Evolutionary conservation across 2,888 invertebrate species (phyloP).

Genomic region (Xiphydria camelus): DNA sequence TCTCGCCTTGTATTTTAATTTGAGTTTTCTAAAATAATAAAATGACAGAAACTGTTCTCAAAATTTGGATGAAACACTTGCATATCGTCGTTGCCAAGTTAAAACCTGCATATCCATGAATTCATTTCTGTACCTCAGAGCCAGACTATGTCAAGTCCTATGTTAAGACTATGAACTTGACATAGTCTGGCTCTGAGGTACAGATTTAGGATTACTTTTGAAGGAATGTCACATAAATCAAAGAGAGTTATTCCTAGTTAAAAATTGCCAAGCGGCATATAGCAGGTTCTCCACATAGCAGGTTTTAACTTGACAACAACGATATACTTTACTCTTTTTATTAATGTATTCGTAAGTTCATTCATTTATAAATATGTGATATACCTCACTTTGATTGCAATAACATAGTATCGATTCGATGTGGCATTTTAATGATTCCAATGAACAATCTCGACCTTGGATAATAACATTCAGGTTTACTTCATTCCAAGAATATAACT

Average conservation of each 20-base stretch:
- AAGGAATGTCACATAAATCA: background rate
- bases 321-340: no score
- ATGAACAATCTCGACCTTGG: constrained; percentile 25
- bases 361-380: background rate
- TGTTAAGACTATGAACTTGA: no score
- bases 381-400: constrained; percentile 41
- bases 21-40: constrained; percentile 34
- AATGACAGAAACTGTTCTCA: constrained; percentile 11
- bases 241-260: background rate
- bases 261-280: constrained; percentile 10
- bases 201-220: no score
- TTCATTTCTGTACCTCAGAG: no score
- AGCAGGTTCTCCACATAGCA: no score
- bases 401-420: constrained; percentile 47
- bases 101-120: no score
- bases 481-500: constrained; percentile 26
- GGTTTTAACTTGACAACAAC: no score
- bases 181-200: no score
- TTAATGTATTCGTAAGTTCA: no score
- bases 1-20: constrained; percentile 40
- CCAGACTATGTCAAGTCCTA: no score
- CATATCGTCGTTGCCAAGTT: no score
- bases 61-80: no score
- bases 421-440: constrained; percentile 37
- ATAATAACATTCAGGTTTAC: constrained; percentile 30